Conservation (phyloP, 2,888 invertebrate genomes). For the Drosophila neonasuta region DNA sequence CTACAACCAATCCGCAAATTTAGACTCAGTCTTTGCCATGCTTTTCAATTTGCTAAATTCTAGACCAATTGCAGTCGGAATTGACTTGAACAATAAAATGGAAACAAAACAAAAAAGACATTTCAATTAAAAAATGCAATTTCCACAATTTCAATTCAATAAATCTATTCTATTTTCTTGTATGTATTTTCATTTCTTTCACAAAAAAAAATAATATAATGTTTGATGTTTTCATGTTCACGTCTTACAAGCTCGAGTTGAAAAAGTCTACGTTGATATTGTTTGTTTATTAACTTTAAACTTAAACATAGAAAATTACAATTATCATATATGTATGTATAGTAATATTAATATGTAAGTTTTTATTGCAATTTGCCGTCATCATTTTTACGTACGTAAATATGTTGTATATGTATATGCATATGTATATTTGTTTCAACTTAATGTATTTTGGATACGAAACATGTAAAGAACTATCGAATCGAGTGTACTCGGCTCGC, state of each 20-base stretch:
- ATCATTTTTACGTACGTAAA: slow-evolving; percentile 12
- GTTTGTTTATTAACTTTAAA: slow-evolving; percentile 29
- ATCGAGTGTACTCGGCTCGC: slow-evolving; percentile 20
- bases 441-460: slow-evolving; percentile 16
- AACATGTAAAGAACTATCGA: slow-evolving; percentile 6
- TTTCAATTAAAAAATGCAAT: slow-evolving; percentile 17
- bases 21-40: slow-evolving; percentile 66
- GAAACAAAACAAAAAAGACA: slow-evolving; percentile 10
- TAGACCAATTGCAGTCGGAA: slow-evolving; percentile 31
- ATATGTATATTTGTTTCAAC: slow-evolving; percentile 14
- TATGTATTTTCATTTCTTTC: slow-evolving; percentile 3
- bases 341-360: slow-evolving; percentile 33
- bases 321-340: slow-evolving; percentile 10
- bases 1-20: slow-evolving; percentile 39
- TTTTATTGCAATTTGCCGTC: slow-evolving; percentile 38
- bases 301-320: slow-evolving; percentile 31
- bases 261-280: slow-evolving; percentile 42
- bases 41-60: slow-evolving; percentile 28
- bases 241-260: slow-evolving; percentile 47
- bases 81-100: slow-evolving; percentile 14
- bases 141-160: slow-evolving; percentile 17
- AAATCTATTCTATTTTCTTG: slow-evolving; percentile 14
- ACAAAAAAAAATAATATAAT: slow-evolving; percentile 32
- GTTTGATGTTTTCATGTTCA: slow-evolving; percentile 14
- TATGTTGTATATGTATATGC: slow-evolving; percentile 11